Evolutionary conservation across 2,113 vertebrate genomes (phyloP).

Genomic region (Montifringilla adamsi): DNA sequence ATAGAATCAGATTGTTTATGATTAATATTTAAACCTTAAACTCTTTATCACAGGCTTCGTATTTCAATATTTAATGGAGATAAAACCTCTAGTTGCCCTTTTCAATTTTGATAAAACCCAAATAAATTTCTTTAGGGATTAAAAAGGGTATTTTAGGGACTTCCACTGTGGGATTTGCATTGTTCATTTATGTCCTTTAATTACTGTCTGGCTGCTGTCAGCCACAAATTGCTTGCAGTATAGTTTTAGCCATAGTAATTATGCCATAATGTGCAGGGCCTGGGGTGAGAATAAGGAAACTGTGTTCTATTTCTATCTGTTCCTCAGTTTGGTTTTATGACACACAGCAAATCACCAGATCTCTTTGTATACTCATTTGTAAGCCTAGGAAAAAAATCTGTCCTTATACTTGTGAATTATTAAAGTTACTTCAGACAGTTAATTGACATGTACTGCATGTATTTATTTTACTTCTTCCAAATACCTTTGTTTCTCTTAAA

Average conservation of each 20-base stretch:
- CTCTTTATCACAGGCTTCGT: not conserved
- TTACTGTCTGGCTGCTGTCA: constrained; percentile 8
- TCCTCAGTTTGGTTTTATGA: not conserved
- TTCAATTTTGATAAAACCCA: not conserved
- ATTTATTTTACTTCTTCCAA: not conserved
- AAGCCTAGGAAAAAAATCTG: not conserved
- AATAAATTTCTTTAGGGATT: not conserved
- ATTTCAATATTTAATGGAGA: not conserved
- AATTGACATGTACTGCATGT: not conserved
- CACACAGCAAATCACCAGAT: not conserved
- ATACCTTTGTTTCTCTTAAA: not conserved
- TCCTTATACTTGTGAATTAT: not conserved
- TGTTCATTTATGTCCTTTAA: constrained; percentile 37
- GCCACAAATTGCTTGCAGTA: not conserved
- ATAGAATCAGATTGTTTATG: not conserved
- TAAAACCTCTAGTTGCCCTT: not conserved
- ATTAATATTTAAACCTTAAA: not conserved
- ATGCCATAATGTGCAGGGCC: not conserved
- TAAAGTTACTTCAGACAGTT: not conserved
- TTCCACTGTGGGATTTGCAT: not conserved
- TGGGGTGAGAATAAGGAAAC: not conserved
- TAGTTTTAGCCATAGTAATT: not conserved
- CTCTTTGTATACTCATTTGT: not conserved
- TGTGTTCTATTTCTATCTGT: not conserved
- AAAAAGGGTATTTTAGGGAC: not conserved